These are phyloP conservation scores for Cottus gobio DNA, from an alignment of 2,113 vertebrate genomes.

Conservation along the genomic window DNA sequence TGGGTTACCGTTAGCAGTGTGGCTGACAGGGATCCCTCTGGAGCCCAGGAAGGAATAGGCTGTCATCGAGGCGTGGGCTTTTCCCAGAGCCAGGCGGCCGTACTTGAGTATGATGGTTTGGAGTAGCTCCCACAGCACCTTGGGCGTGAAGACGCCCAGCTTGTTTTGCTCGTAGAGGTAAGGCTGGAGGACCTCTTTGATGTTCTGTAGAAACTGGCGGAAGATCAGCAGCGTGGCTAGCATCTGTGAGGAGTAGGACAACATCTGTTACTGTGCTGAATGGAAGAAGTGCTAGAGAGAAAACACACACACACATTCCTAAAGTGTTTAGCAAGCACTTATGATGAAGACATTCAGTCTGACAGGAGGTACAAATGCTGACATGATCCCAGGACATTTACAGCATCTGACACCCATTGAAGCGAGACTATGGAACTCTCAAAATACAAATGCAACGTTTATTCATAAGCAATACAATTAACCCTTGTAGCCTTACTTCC, in stretches of 20 bases:
- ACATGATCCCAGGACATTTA: background rate
- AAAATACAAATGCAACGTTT: background rate
- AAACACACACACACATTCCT: background rate
- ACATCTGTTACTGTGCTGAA: conserved; percentile 23
- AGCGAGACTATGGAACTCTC: background rate
- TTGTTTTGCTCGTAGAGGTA: conserved; percentile 92
- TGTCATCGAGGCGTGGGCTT: conserved; percentile 73
- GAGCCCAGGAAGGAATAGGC: conserved; percentile 73
- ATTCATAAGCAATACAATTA: background rate
- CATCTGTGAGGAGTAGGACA: conserved; percentile 84
- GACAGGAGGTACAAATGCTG: background rate
- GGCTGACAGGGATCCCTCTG: conserved; percentile 49
- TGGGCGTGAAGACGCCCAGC: conserved; percentile 87
- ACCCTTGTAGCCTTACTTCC: background rate
- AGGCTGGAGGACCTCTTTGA: conserved; percentile 94
- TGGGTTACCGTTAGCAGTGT: conserved; percentile 30
- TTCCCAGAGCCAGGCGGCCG: conserved; percentile 73
- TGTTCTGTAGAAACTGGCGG: conserved; percentile 95
- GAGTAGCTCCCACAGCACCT: conserved; percentile 85
- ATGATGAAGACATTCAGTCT: background rate
- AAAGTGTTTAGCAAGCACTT: background rate
- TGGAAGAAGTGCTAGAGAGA: background rate
- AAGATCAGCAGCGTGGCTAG: conserved; percentile 95
- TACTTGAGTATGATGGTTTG: conserved; percentile 84
- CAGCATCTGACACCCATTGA: background rate